Evolutionary conservation across 2,797 vertebrate genomes (phyloP), one percentile per base, ranked within the genome.

Genomic region (Sebastes oblongus): DNA sequence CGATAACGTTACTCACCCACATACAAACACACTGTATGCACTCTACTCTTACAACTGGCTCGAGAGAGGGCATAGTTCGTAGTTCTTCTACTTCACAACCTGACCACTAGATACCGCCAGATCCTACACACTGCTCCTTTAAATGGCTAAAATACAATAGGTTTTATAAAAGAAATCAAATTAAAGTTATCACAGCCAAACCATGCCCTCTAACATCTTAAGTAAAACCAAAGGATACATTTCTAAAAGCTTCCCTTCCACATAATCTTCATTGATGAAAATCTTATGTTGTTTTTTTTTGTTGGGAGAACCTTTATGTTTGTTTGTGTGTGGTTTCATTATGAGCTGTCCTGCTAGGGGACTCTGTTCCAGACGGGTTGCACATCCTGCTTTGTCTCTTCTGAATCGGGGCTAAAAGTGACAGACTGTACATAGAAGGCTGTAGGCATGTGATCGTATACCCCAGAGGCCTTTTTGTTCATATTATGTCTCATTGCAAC

Each of bases 381-480:
- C 82, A 72, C 73, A 78, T 86, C 78, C 72, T 78, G 77, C 77
- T 88, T 90, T 77, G 82, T 83, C 72, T 84, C 77, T 72, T 74
- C 52, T 69, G 81, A 81, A 81, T 27, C 3, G 72, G 68, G 72
- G 74, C 82, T 83, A 32, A 36, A 86, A 59, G 80, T 39, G 56
- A 85, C 61, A 80, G 87, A 83, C 36, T 83, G 83, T 85, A 86
- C 56, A 86, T 86, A 84, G 79, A 90, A 72, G 81, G 85, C 84
- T 89, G 81, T 62, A 80, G 89, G 85, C 87, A 90, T 91, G 92
- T 89, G 89, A 89, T 81, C 80, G 14, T 87, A 86, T 66, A 94
- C 92, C 90, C 93, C 88, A 93, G 92, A 92, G 93, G 92, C 93
- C 93, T 95, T 95, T 94, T 62, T 80, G 86, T 92, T 93, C 82